Evolutionary conservation across 2,113 vertebrate species (phyloP).

Genomic region (Hyaena hyaena): DNA sequence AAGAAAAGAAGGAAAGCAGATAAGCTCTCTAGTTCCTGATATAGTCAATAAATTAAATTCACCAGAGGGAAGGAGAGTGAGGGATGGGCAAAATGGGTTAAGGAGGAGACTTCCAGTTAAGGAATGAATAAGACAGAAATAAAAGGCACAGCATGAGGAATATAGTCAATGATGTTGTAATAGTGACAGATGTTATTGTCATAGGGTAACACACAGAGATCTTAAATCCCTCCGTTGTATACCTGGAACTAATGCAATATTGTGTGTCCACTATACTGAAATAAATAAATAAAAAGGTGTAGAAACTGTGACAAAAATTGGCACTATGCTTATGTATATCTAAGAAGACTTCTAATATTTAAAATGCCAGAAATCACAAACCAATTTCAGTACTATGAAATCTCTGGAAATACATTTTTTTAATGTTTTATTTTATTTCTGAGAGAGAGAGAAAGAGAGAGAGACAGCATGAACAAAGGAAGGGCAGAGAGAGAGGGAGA

Average conservation of each 20-base stretch:
- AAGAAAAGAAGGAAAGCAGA: neutral
- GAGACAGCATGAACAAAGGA: too few species aligned
- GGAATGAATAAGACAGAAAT: neutral
- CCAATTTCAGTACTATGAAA: neutral
- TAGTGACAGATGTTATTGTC: too few species aligned
- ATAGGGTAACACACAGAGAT: neutral
- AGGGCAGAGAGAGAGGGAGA: too few species aligned
- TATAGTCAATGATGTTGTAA: neutral
- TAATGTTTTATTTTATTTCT: too few species aligned
- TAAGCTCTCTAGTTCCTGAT: neutral
- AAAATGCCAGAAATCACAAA: constrained; percentile 11
- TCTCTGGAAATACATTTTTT: neutral
- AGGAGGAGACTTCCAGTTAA: neutral
- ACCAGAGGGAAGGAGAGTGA: neutral
- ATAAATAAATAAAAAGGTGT: neutral
- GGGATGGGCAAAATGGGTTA: neutral
- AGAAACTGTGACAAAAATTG: neutral
- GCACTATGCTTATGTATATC: neutral
- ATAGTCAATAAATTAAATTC: neutral
- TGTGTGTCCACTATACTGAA: neutral
- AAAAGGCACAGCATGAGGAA: neutral
- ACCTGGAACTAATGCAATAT: neutral
- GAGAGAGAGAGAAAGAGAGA: too few species aligned
- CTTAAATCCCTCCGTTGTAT: neutral
- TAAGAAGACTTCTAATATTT: neutral